Percentiles rank a stretch among this genome's conserved stretches.
Evolutionary conservation across 1,140 invertebrate species (phyloP).

Genomic region (Drosophila hydei): DNA sequence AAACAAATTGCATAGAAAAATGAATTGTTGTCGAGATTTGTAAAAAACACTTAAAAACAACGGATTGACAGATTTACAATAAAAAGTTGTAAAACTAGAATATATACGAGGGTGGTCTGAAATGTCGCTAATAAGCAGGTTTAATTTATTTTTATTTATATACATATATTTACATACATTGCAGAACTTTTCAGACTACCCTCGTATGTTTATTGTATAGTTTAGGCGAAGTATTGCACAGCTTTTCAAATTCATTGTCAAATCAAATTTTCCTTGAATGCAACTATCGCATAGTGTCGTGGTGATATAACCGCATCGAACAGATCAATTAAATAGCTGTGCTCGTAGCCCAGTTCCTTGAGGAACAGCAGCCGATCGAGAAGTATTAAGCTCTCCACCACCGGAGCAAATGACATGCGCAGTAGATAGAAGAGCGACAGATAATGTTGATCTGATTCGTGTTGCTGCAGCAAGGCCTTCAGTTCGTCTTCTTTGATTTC

Average conservation of each 20-base stretch:
- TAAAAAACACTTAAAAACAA: background rate
- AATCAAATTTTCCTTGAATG: conserved; percentile 43
- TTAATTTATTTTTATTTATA: too few species aligned
- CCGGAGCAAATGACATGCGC: conserved; percentile 91
- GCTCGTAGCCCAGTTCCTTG: conserved; percentile 87
- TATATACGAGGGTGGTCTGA: too few species aligned
- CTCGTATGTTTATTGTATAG: too few species aligned
- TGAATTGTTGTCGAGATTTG: background rate
- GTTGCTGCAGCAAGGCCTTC: conserved; percentile 83
- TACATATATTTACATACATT: background rate
- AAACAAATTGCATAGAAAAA: background rate
- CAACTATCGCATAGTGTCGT: conserved; percentile 89
- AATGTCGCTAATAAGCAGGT: too few species aligned
- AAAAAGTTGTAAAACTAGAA: background rate
- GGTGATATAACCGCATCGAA: conserved; percentile 92
- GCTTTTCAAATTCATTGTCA: background rate
- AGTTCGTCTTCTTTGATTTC: conserved; percentile 81
- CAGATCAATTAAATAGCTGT: conserved; percentile 88
- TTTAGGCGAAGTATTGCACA: background rate
- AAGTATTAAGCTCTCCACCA: conserved; percentile 93
- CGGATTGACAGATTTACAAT: background rate
- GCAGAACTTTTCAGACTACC: background rate
- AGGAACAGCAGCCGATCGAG: conserved; percentile 93
- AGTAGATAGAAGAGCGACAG: conserved; percentile 93
- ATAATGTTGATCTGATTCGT: conserved; percentile 86